Conservation (phyloP, 30 jellyfish, hydroid and myxozoan species). For the Aurelia sp. region DNA sequence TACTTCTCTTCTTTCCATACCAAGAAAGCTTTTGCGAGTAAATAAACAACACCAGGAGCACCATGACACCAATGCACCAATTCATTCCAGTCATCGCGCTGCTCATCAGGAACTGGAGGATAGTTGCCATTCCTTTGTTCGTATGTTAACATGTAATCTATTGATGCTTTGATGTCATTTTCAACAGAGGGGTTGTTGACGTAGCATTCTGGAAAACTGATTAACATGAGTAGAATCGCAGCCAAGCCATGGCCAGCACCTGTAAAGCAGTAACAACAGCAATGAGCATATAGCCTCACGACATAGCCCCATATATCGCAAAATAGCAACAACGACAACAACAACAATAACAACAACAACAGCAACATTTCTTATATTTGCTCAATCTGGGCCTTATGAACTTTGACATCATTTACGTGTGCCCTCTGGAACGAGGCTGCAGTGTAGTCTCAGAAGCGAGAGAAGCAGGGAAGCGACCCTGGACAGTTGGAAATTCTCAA, state of each 20-base stretch:
- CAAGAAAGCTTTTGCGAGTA: constrained; percentile 85
- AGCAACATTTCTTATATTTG: no score
- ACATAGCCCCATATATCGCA: no score
- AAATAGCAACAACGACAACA: no score
- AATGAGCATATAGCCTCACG: no score
- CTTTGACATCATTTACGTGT: no score
- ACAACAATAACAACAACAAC: no score
- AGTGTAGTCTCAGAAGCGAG: no score
- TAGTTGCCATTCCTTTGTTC: constrained; percentile 87
- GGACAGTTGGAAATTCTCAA: no score
- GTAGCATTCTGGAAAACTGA: constrained; percentile 88
- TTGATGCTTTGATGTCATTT: constrained; percentile 83
- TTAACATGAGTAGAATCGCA: constrained; percentile 74
- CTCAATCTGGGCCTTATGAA: no score
- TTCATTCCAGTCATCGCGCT: constrained; percentile 96
- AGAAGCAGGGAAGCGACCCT: no score
- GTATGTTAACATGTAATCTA: constrained; percentile 72
- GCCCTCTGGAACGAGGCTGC: no score
- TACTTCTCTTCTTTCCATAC: constrained; percentile 95
- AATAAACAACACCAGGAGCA: constrained; percentile 90
- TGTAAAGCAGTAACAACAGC: neutral
- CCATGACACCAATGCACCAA: constrained; percentile 99
- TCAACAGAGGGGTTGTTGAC: constrained; percentile 79
- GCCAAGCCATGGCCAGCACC: constrained; percentile 99
- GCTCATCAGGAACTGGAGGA: constrained; percentile 93